Conservation (phyloP, 2,113 vertebrate genomes). For the Parotia lawesii region DNA sequence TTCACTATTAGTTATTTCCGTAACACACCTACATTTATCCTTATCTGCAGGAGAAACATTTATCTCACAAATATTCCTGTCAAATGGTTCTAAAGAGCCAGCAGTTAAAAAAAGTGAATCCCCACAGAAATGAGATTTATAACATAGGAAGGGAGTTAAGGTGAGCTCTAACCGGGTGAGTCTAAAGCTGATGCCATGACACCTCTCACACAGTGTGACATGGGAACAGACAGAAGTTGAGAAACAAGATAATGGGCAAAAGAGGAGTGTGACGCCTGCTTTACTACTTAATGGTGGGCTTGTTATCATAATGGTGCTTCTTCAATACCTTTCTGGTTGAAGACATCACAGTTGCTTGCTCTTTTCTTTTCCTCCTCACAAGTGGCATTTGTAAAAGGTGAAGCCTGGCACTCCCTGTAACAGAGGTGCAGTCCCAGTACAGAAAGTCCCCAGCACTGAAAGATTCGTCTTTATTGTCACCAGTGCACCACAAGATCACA, state of each 20-base stretch:
- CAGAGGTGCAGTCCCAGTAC: background rate
- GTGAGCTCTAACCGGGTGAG: background rate
- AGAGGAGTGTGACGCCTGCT: background rate
- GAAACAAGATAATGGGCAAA: background rate
- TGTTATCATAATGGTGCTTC: background rate
- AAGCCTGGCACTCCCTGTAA: background rate
- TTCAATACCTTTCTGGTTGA: background rate
- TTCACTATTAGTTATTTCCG: slow-evolving; percentile 43
- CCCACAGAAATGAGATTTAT: background rate
- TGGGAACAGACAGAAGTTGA: background rate
- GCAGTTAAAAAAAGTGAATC: background rate
- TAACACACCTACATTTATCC: slow-evolving; percentile 13
- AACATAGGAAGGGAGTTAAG: background rate
- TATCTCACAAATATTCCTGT: slow-evolving; percentile 13
- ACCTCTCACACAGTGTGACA: rapidly evolving
- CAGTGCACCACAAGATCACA: background rate
- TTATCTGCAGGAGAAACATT: background rate
- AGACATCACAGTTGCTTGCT: background rate
- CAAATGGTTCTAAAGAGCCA: background rate
- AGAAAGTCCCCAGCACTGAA: background rate
- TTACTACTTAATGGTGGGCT: background rate
- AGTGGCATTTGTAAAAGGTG: background rate
- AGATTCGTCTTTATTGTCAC: background rate
- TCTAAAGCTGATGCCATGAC: background rate
- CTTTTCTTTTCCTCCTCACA: background rate